Conservation (phyloP, 2,797 vertebrate genomes). For the Coilia nasus region DNA sequence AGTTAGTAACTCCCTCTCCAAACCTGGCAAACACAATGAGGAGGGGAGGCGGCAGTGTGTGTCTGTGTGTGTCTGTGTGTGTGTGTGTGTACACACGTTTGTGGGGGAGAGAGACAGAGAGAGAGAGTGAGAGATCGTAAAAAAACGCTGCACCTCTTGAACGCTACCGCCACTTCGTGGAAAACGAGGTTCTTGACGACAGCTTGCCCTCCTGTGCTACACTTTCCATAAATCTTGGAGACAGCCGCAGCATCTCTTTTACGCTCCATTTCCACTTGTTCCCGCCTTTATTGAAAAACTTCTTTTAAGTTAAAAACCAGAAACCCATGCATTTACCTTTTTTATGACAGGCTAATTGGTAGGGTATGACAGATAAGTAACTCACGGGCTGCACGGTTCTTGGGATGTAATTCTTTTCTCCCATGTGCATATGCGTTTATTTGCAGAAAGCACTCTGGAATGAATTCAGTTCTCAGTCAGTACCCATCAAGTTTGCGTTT, state of each 20-base stretch:
- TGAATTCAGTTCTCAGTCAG: not conserved
- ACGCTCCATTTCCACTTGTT: not conserved
- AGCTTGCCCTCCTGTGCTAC: not conserved
- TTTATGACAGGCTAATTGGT: not conserved
- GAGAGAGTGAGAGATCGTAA: slow-evolving; percentile 27
- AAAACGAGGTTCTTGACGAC: not conserved
- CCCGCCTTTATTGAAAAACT: not conserved
- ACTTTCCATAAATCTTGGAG: not conserved
- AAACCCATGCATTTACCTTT: not conserved
- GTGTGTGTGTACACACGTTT: not conserved
- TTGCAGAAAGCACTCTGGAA: not conserved
- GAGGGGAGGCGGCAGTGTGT: slow-evolving; percentile 43
- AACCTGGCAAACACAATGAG: slow-evolving; percentile 59
- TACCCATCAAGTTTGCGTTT: not conserved
- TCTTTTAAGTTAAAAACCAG: not conserved
- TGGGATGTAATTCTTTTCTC: not conserved
- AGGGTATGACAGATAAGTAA: not conserved
- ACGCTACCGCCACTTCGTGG: slow-evolving; percentile 17
- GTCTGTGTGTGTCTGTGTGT: not conserved
- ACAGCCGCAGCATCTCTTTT: not conserved
- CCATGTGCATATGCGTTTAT: not conserved
- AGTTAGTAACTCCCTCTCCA: slow-evolving; percentile 7
- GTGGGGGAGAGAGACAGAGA: slow-evolving; percentile 27
- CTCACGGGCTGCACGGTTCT: not conserved
- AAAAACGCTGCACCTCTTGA: not conserved